Conservation (phyloP, 2,797 vertebrate genomes). For the Dermochelys coriacea region DNA sequence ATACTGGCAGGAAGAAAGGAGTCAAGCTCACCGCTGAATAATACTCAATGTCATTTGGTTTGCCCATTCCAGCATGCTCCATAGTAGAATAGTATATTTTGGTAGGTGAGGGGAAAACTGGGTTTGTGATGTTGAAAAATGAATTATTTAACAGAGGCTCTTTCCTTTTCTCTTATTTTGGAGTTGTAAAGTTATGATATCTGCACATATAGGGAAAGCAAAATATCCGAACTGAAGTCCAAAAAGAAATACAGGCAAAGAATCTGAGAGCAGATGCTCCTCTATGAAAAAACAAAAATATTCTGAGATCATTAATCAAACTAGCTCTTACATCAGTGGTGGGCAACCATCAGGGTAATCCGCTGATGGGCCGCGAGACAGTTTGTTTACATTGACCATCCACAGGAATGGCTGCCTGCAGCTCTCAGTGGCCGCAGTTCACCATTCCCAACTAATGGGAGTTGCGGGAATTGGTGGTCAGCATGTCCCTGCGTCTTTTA, state of each 20-base stretch:
- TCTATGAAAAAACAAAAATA: not conserved
- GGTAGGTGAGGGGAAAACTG: not conserved
- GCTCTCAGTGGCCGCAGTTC: too few species aligned
- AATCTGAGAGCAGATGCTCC: not conserved
- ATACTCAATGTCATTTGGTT: not conserved
- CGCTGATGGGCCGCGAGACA: too few species aligned
- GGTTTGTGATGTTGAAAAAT: not conserved
- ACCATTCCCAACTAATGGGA: too few species aligned
- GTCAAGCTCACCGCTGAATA: not conserved
- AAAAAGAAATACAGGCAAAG: not conserved
- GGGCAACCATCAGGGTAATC: too few species aligned
- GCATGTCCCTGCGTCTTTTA: not conserved
- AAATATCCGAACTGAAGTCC: not conserved
- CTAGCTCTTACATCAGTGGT: fast-evolving
- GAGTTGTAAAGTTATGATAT: not conserved
- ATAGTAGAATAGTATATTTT: not conserved
- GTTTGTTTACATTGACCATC: too few species aligned
- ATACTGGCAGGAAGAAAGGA: not conserved
- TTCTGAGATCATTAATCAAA: not conserved
- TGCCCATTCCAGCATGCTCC: not conserved
- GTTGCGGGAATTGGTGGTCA: too few species aligned
- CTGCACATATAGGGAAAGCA: not conserved
- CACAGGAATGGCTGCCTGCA: too few species aligned
- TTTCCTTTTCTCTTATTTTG: not conserved
- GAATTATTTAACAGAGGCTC: not conserved